Percentiles rank a stretch among this genome's conserved stretches.
Evolutionary conservation across 2,888 invertebrate genomes (phyloP).

Genomic region (Aradus depressus): DNA sequence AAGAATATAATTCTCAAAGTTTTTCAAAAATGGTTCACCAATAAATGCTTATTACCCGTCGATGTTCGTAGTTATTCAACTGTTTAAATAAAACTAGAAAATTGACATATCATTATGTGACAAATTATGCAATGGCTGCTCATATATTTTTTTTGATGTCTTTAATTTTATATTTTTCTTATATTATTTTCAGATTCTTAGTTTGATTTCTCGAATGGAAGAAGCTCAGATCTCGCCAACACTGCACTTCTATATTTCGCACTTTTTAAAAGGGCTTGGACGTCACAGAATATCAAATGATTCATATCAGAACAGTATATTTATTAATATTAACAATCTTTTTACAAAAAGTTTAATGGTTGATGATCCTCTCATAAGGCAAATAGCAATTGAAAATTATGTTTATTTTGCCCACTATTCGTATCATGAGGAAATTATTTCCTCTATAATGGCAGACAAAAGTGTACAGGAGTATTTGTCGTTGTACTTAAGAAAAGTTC

Average conservation of each 20-base stretch:
- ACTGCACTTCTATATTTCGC: too few relatives aligned
- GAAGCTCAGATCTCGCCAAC: too few relatives aligned
- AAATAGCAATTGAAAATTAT: conserved; percentile 8
- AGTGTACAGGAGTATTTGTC: not conserved
- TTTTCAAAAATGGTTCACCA: too few relatives aligned
- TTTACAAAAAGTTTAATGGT: not conserved
- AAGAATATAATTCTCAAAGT: too few relatives aligned
- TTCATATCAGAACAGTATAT: not conserved
- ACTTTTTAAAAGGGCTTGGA: too few relatives aligned
- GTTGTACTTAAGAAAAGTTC: not conserved
- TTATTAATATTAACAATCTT: not conserved
- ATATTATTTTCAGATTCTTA: not conserved
- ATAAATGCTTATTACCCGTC: too few relatives aligned
- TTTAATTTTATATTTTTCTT: too few relatives aligned
- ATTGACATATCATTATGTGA: too few relatives aligned
- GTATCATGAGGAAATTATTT: not conserved
- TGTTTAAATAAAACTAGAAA: too few relatives aligned
- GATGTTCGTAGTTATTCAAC: too few relatives aligned
- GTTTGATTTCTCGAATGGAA: not conserved
- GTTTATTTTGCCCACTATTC: not conserved
- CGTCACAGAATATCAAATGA: conserved; percentile 1
- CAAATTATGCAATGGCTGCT: too few relatives aligned
- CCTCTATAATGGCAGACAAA: not conserved
- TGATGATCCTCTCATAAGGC: not conserved
- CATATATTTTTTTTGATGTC: too few relatives aligned